These are phyloP conservation scores for Psettodes erumei DNA, from an alignment of 2,113 vertebrate species.

Conservation along the genomic window DNA sequence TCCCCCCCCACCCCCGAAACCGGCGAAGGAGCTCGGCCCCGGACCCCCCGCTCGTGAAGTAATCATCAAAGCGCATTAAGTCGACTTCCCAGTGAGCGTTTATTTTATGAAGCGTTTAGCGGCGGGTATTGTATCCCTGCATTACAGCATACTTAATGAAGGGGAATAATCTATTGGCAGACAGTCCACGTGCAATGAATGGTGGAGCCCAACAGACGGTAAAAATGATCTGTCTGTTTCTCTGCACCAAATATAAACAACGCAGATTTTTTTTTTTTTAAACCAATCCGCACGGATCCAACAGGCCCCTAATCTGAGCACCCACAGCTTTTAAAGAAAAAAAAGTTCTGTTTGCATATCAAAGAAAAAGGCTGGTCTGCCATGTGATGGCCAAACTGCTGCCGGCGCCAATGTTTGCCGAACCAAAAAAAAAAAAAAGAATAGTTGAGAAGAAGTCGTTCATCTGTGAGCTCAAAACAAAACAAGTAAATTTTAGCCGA, in stretches of 20 bases:
- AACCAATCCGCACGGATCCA: conserved; percentile 6
- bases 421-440: too few relatives aligned
- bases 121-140: conserved; percentile 50
- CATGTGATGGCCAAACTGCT: conserved; percentile 8
- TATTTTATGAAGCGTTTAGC: conserved; percentile 71
- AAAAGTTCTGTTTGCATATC: conserved; percentile 44
- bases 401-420: background rate
- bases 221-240: conserved; percentile 44
- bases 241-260: conserved; percentile 40
- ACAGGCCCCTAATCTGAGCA: conserved; percentile 28
- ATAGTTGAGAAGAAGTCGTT: conserved; percentile 1
- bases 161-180: conserved; percentile 49
- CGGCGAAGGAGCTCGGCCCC: conserved; percentile 55
- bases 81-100: conserved; percentile 60
- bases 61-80: conserved; percentile 75
- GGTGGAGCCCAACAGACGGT: conserved; percentile 21
- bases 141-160: conserved; percentile 59
- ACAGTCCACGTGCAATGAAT: conserved; percentile 45
- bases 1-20: too few relatives aligned
- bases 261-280: too few relatives aligned
- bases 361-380: too few relatives aligned
- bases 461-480: background rate
- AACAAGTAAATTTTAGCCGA: background rate
- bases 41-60: conserved; percentile 62
- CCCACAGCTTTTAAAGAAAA: background rate